Base-by-base conservation (phyloP, 2,113 vertebrate species). In the Bubo blakistoni region DNA sequence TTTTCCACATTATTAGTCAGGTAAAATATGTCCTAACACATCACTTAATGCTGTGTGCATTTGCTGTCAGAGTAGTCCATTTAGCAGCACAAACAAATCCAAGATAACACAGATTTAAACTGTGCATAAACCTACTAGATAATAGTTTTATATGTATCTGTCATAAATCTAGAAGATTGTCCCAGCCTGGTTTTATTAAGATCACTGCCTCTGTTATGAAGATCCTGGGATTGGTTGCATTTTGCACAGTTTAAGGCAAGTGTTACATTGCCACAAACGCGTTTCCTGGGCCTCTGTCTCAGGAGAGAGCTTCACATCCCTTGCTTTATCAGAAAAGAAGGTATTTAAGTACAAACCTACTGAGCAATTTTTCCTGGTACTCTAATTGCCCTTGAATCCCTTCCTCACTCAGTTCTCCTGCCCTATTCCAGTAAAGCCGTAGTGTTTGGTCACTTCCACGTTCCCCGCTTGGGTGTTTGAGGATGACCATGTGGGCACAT, bases 391-490 rank as follows among this genome's bases (percentile, higher is more conserved):
- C 62, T 63, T 16, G 47, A 14, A 13, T 51, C 27, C 38, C 36
- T 72, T 51, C 57, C 34, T 24, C 12, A 6, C 22, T 40, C 34
- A 3, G 13, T 46, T 46, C 57, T 49, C 13, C 62, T 21, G 4
- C 29, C 21, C 61, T 25, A 1, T 54, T 47, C 30, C 11, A 4
- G 63, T 36, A 29, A 34, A 32, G 46, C 36, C 14, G 5, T 17
- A 51, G 18, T 46, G 24, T 4, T 58, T 17, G 12, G 40, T 34
- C 14, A 0, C 29, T 10, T 7, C 36, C 44, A 18, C 19, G 20
- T 18, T 44, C 27, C 29, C 9, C 10, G 0, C 30, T 7, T 2
- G 0, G 32, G 14, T 10, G 16, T 10, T 13, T 7, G 70, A 15
- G 22, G 38, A 38, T 38, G 36, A 13, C 20, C 8, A 4, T 10